Evolutionary conservation across 2,113 vertebrate genomes (phyloP).

Genomic region (Prionailurus viverrinus): DNA sequence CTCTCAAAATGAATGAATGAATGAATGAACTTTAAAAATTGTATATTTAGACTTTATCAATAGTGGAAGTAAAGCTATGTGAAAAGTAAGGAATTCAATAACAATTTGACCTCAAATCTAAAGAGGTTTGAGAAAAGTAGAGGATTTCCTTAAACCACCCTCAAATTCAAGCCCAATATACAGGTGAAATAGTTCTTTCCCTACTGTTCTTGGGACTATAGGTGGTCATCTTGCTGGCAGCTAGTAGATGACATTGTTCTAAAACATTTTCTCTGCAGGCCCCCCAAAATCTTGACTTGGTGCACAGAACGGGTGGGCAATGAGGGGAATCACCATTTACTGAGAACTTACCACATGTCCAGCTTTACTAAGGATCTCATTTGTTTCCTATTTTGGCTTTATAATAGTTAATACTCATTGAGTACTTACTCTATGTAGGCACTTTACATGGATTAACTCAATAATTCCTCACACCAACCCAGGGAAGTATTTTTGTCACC

Average conservation of each 20-base stretch:
- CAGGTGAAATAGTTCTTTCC: not conserved
- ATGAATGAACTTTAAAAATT: not conserved
- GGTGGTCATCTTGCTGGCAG: not conserved
- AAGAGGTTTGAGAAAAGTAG: not conserved
- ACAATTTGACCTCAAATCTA: conserved; percentile 20
- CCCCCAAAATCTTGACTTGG: not conserved
- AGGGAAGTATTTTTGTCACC: conserved; percentile 11
- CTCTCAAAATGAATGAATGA: no score
- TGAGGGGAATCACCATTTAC: not conserved
- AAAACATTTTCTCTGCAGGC: conserved; percentile 36
- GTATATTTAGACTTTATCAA: not conserved
- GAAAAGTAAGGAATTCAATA: conserved; percentile 9
- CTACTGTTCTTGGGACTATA: not conserved
- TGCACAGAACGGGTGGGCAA: not conserved
- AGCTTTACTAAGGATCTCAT: conserved; percentile 15
- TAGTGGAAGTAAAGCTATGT: not conserved
- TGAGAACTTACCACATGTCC: not conserved
- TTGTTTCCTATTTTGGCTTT: conserved; percentile 15
- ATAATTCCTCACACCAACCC: conserved; percentile 4
- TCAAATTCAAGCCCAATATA: conserved; percentile 28
- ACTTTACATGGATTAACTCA: conserved; percentile 3
- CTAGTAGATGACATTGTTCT: not conserved
- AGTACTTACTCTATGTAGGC: not conserved
- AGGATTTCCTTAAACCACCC: not conserved
- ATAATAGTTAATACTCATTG: conserved; percentile 13